Evolutionary conservation across 2,113 vertebrate genomes (phyloP), one percentile per base, ranked within the genome.

Genomic region (Leptocoma aspasia): DNA sequence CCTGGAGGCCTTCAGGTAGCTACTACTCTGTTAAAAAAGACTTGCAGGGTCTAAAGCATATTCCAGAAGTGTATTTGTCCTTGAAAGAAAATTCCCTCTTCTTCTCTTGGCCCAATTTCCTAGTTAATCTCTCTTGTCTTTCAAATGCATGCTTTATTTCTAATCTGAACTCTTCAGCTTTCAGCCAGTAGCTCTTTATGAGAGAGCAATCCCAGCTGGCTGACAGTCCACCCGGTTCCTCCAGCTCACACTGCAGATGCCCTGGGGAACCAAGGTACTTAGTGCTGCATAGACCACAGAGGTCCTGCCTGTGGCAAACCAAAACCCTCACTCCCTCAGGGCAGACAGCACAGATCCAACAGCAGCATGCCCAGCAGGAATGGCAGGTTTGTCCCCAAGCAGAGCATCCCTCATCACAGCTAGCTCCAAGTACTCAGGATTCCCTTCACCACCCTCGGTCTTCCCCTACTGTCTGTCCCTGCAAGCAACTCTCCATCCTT

Each of bases 191-290:
- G 82, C 68, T 92, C 69, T 92, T 71, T 44, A 37, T 2, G 2
- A 63, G 65, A 68, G 39, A 89, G 68, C 80, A 84, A 75, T 70
- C 89, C 91, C 92, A 93, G 89, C 91, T 91, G 86, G 94, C 86
- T 92, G 86, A 63, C 64, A 90, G 86, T 81, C 60, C 68, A 86
- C 30, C 22, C 1, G 0, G 31, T 69, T 27, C 70, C 76, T 90
- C 71, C 80, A 81, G 82, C 5, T 91, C 68, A 61, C 56, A 28
- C 5, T 54, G 76, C 12, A 0, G 3, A 17, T 66, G 54, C 60
- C 86, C 60, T 15, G 64, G 49, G 59, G 82, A 92, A 27, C 0
- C 0, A 17, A 66, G 45, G 44, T 49, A 49, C 82, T 94, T 45
- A 66, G 76, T 65, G 64, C 76, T 73, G 72, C 87, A 66, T 72